Evolutionary conservation across 2,888 invertebrate species (phyloP).

Genomic region (Lasiommata megera): DNA sequence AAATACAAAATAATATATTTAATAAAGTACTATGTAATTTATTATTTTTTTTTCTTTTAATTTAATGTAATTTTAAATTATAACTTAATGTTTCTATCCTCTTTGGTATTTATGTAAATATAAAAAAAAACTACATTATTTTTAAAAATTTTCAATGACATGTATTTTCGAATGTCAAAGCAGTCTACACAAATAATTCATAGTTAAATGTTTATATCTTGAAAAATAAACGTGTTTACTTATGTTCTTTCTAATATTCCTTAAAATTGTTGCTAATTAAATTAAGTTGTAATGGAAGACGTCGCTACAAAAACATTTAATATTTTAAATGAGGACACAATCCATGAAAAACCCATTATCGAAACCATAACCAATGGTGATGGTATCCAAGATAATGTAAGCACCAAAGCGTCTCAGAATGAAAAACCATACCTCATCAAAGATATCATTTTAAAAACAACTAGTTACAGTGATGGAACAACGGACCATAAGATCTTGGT

Average conservation of each 20-base stretch:
- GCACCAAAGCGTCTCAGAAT: neutral
- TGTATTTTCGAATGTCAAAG: no score
- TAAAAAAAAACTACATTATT: no score
- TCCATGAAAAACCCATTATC: neutral
- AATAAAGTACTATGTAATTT: neutral
- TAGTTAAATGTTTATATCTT: no score
- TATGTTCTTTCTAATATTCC: no score
- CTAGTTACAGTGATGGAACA: neutral
- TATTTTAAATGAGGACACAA: neutral
- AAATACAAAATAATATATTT: conserved; percentile 1
- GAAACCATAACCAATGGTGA: neutral
- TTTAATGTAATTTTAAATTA: no score
- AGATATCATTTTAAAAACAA: neutral
- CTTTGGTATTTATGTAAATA: no score
- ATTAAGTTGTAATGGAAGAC: neutral
- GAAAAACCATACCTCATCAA: neutral
- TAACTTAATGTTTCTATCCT: no score
- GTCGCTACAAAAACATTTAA: neutral
- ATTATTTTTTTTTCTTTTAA: neutral
- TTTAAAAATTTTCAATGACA: no score
- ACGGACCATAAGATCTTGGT: neutral
- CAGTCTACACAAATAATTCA: no score
- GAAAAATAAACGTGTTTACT: no score
- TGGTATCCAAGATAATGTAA: neutral
- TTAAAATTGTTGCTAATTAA: no score